These are phyloP conservation scores for Drosophila athabasca DNA, from an alignment of 1,140 invertebrate species.

Conservation along the genomic window DNA sequence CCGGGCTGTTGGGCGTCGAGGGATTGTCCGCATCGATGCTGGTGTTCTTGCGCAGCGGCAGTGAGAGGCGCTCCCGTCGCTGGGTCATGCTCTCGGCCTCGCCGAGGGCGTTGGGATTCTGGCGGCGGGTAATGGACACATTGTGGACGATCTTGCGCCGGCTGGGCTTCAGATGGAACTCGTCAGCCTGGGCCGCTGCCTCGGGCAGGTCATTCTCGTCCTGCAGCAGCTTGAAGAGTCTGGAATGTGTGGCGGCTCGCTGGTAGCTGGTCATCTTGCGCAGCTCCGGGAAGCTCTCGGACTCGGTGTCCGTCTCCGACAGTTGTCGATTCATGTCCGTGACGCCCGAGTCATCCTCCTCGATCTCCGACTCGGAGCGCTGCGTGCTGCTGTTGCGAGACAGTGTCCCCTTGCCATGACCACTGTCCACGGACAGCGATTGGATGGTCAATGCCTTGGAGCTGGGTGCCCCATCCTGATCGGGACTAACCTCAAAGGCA, in stretches of 20 bases:
- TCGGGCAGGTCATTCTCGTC: slow-evolving; percentile 85
- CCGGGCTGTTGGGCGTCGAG: slow-evolving; percentile 85
- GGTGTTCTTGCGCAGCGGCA: slow-evolving; percentile 82
- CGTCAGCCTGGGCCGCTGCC: slow-evolving; percentile 68
- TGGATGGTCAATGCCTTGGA: slow-evolving; percentile 53
- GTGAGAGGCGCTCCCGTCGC: slow-evolving; percentile 76
- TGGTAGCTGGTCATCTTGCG: slow-evolving; percentile 87
- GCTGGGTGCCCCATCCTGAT: neutral
- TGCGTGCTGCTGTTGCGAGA: slow-evolving; percentile 81
- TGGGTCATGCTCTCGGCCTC: slow-evolving; percentile 74
- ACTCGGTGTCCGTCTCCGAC: slow-evolving; percentile 88
- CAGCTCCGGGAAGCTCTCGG: slow-evolving; percentile 85
- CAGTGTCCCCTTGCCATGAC: slow-evolving; percentile 66
- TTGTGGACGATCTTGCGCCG: slow-evolving; percentile 76
- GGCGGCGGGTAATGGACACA: slow-evolving; percentile 77
- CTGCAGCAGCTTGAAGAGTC: slow-evolving; percentile 88
- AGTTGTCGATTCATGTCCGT: slow-evolving; percentile 89
- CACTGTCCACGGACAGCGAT: slow-evolving; percentile 74
- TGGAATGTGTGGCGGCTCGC: slow-evolving; percentile 89
- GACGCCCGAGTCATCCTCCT: slow-evolving; percentile 89
- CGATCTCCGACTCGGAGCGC: slow-evolving; percentile 85
- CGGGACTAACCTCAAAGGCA: slow-evolving; percentile 68
- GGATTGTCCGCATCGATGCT: slow-evolving; percentile 83
- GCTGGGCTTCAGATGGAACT: slow-evolving; percentile 74
- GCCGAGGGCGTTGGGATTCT: slow-evolving; percentile 68